Base-by-base conservation (phyloP, 2,888 invertebrate genomes). In the Erannis defoliaria region DNA sequence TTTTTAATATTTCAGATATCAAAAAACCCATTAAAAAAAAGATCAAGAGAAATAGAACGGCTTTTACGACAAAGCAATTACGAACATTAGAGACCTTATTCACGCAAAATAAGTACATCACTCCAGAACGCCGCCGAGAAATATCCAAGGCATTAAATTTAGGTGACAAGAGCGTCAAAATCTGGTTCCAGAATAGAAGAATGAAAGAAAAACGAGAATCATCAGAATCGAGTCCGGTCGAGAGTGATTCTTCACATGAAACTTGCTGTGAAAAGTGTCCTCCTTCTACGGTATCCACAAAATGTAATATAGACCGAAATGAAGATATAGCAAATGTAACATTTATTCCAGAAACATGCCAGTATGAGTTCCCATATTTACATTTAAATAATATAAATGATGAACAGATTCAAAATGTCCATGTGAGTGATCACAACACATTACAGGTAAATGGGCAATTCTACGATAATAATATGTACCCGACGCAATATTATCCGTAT, bases 171-270 rank as follows among this genome's bases (percentile, higher is more conserved):
- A 96, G 96, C 78, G 95, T 97, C 56, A 97, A 97, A 82, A 95
- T 97, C 35, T 97, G 97, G 97, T 97, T 97, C 80, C 97, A 97
- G 78, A 97, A 97, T 77, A 91, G 96, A 21, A 90, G 97, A 21
- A 97, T 97, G 96, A 96, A 96, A 65, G 91, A 90, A 70, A 96
- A 96, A 76, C 95, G 94, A 72, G 94, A 94, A 67, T 84, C 74
- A 0, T 82, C 80, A 0, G 88, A 86, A 59, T 83, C 82, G 2
- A 81, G 61, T 31, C 16, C 10, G 19, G 18, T 46, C 31, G 46
- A 46, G 12, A 55, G 80, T 57, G 85, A 87, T 54, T 75, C 81
- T 1, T 82, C 83, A 0, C 75, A 64, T 31, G 82, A 83, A 50
- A 55, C 14, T 64, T 68, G 0, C 38, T 56, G 42, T 58, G 42